Conservation (phyloP, 35 echinoderm and acorn worm genomes). For the Anneissia japonica region DNA sequence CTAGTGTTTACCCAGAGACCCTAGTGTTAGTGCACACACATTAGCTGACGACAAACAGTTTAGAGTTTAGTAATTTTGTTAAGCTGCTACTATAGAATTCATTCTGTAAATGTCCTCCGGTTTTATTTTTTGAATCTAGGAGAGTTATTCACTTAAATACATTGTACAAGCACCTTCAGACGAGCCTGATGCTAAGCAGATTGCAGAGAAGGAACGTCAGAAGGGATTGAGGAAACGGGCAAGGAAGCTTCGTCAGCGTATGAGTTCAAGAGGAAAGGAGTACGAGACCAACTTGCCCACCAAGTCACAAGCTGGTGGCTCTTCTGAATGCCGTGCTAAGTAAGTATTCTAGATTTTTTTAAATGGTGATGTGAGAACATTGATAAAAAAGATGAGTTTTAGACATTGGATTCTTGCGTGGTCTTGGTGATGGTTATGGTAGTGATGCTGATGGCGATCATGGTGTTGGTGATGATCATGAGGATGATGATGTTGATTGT, state of each 20-base stretch:
- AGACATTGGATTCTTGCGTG: background rate
- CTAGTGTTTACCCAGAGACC: too few relatives aligned
- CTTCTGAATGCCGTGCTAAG: constrained; percentile 69
- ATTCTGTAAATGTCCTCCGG: background rate
- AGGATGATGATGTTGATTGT: background rate
- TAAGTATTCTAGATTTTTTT: constrained; percentile 17
- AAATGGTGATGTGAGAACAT: too few relatives aligned
- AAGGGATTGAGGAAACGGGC: constrained; percentile 78
- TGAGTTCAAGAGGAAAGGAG: constrained; percentile 79
- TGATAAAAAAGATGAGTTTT: too few relatives aligned
- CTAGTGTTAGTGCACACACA: too few relatives aligned
- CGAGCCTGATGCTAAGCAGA: constrained; percentile 59
- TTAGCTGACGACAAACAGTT: background rate
- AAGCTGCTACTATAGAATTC: background rate
- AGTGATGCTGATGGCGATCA: background rate
- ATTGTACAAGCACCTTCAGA: constrained; percentile 71
- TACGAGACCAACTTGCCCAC: constrained; percentile 87
- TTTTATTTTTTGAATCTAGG: constrained; percentile 12
- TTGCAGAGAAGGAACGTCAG: constrained; percentile 87
- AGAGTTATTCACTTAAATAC: constrained; percentile 68
- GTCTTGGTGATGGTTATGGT: background rate
- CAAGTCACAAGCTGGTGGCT: constrained; percentile 73
- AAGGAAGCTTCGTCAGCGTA: constrained; percentile 82
- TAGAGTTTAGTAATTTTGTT: background rate
- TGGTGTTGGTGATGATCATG: background rate